phyloP scores from a whole-genome alignment of 1,140 invertebrate species.

The Amphibalanus amphitrite region DNA sequence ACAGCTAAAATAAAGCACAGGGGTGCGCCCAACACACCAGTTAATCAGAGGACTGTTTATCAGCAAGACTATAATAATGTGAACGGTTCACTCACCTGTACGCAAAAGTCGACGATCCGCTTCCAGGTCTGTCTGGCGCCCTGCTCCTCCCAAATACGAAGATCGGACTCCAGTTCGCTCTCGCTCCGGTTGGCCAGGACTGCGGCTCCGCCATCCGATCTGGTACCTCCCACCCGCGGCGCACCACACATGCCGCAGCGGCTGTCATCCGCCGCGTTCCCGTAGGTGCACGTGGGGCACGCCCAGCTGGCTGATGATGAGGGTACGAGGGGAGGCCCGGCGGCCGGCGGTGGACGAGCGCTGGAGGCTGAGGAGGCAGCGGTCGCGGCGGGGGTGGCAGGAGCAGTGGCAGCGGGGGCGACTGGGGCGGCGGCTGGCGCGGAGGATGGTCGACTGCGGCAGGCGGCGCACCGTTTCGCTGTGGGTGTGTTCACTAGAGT shows the following conservation, averaged over 20 bases:
- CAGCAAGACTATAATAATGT: neutral
- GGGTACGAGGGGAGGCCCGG: too few relatives aligned
- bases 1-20: neutral
- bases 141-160: slow-evolving; percentile 57
- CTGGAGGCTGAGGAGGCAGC: neutral
- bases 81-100: slow-evolving; percentile 36
- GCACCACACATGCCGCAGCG: neutral
- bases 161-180: slow-evolving; percentile 56
- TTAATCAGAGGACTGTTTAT: neutral
- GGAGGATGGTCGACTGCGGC: too few relatives aligned
- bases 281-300: neutral
- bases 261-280: neutral
- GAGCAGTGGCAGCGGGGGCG: neutral
- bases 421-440: neutral
- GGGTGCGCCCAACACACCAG: neutral
- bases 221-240: too few relatives aligned
- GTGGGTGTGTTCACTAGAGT: neutral
- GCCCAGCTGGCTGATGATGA: neutral
- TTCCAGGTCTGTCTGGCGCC: slow-evolving; percentile 68
- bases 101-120: slow-evolving; percentile 63
- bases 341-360: neutral
- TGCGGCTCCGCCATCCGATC: neutral
- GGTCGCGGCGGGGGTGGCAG: neutral
- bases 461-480: neutral
- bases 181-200: neutral